These are phyloP conservation scores for Euthynnus affinis DNA, from an alignment of 2,797 vertebrate species.

Conservation along the genomic window DNA sequence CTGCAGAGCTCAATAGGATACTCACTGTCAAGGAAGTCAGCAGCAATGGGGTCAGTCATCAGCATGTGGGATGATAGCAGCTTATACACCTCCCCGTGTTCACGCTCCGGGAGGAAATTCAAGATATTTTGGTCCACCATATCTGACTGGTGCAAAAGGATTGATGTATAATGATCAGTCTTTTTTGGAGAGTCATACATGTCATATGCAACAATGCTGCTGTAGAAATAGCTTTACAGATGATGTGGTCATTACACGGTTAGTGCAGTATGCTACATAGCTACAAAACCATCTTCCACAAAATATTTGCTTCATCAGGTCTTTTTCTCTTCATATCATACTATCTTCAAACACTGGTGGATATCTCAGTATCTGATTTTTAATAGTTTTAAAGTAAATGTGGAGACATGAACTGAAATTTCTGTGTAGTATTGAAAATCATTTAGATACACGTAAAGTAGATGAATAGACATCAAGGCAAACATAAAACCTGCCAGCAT, in stretches of 20 bases:
- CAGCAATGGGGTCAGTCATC: constrained; percentile 86
- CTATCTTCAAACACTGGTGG: not conserved
- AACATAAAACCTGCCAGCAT: not conserved
- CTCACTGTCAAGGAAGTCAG: constrained; percentile 91
- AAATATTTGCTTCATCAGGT: too few relatives aligned
- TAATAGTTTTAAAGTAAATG: not conserved
- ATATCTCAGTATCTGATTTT: not conserved
- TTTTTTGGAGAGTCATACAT: constrained; percentile 54
- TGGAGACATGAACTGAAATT: not conserved
- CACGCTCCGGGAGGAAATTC: constrained; percentile 93
- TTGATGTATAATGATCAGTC: constrained; percentile 71
- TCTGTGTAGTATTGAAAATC: not conserved
- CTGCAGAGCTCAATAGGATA: constrained; percentile 46
- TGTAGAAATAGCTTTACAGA: not conserved
- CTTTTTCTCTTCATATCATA: too few relatives aligned
- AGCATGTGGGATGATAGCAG: constrained; percentile 91
- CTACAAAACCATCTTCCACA: too few relatives aligned
- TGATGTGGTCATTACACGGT: not conserved
- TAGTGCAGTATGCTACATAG: too few relatives aligned
- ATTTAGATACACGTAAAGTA: not conserved
- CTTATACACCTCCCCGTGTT: constrained; percentile 92
- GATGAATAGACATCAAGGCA: not conserved
- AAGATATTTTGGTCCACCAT: constrained; percentile 96
- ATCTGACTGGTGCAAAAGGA: constrained; percentile 92
- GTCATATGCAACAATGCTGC: not conserved